Conservation (phyloP, 2,797 vertebrate species). For the Rhyacichthys aspro region DNA sequence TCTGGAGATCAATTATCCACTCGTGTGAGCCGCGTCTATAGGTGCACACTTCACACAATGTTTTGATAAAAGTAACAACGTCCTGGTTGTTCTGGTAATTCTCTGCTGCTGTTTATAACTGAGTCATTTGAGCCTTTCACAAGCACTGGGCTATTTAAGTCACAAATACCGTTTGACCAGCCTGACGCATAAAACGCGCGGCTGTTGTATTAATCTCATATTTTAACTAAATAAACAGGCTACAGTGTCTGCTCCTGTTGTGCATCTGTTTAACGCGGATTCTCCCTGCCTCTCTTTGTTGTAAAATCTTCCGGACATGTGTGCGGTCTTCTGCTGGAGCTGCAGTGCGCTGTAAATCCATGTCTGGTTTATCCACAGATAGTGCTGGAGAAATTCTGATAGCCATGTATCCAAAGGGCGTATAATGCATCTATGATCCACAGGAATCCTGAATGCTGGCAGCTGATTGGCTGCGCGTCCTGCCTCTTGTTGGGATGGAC, state of each 20-base stretch:
- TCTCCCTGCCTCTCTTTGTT: neutral
- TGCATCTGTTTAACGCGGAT: neutral
- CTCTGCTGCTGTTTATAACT: neutral
- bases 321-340: neutral
- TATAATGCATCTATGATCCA: conserved; percentile 70
- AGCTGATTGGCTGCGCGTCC: conserved; percentile 93
- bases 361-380: conserved; percentile 35
- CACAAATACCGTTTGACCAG: neutral
- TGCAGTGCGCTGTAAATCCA: conserved; percentile 27
- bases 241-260: neutral
- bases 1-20: conserved; percentile 76
- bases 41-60: conserved; percentile 43
- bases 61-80: conserved; percentile 25
- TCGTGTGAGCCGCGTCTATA: conserved; percentile 48
- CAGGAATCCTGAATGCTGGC: conserved; percentile 89
- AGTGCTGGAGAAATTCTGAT: conserved; percentile 50
- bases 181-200: neutral
- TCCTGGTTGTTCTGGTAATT: conserved; percentile 32
- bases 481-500: conserved; percentile 92
- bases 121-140: no score
- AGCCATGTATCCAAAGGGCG: conserved; percentile 57
- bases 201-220: neutral
- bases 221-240: neutral
- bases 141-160: neutral
- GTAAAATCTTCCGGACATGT: neutral